phyloP scores from a whole-genome alignment of 2,888 invertebrate genomes.

The Lumbricus terrestris region DNA sequence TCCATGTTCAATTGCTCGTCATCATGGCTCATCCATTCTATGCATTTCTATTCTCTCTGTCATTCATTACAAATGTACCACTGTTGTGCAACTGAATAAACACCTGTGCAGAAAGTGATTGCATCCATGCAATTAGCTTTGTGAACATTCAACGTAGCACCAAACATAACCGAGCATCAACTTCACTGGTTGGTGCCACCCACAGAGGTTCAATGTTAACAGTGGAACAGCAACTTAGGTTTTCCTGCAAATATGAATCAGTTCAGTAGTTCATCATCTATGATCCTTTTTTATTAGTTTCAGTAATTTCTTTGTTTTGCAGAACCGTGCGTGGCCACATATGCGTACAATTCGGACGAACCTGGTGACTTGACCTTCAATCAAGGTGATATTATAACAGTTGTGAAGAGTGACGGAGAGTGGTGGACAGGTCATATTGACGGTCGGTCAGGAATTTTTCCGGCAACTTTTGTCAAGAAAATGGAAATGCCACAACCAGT shows the following conservation, averaged over 20 bases:
- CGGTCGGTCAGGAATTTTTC: conserved; percentile 82
- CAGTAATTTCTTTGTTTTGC: background rate
- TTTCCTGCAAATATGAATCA: background rate
- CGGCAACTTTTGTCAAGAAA: conserved; percentile 82
- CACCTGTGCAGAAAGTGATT: background rate
- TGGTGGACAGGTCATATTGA: conserved; percentile 95
- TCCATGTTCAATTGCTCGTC: too few relatives aligned
- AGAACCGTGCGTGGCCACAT: conserved; percentile 48
- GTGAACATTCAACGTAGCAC: too few relatives aligned
- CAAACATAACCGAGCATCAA: too few relatives aligned
- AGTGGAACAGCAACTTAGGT: background rate
- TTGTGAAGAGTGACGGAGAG: conserved; percentile 86
- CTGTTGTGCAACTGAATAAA: background rate
- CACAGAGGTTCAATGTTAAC: background rate
- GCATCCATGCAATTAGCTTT: background rate
- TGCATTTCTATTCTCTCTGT: background rate
- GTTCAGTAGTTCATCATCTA: background rate
- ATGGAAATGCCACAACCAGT: background rate
- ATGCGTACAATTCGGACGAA: conserved; percentile 64
- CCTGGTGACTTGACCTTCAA: conserved; percentile 87
- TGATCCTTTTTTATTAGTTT: background rate
- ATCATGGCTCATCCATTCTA: background rate
- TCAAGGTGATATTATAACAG: conserved; percentile 81
- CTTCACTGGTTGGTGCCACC: background rate
- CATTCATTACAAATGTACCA: background rate